phyloP scores from a whole-genome alignment of 2,797 vertebrate genomes.

The Nannoperca australis region DNA sequence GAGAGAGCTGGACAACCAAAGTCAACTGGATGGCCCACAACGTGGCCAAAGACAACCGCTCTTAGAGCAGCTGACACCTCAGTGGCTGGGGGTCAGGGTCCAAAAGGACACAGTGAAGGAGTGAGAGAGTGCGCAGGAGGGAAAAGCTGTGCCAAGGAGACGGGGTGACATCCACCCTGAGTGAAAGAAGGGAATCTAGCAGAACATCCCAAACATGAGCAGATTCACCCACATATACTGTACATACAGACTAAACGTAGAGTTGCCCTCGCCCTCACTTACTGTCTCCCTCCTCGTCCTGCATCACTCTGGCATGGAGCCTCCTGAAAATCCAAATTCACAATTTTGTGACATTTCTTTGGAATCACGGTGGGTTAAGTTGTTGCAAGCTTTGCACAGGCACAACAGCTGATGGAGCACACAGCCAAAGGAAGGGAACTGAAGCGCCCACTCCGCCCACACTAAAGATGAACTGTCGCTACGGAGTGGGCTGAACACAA shows the following conservation, averaged over 20 bases:
- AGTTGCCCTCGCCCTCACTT: conserved; percentile 19
- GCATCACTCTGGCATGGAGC: conserved; percentile 66
- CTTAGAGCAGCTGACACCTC: conserved; percentile 81
- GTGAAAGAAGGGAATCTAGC: conserved; percentile 83
- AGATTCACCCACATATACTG: conserved; percentile 26
- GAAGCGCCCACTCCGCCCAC: conserved; percentile 61
- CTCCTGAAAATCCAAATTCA: conserved; percentile 39
- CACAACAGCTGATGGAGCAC: conserved; percentile 74
- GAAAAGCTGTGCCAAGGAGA: conserved; percentile 36
- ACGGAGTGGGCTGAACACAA: conserved; percentile 2
- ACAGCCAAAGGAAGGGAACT: conserved; percentile 81
- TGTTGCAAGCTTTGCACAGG: conserved; percentile 90
- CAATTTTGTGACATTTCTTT: conserved; percentile 73
- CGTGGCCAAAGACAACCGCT: conserved; percentile 95
- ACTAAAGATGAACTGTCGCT: conserved; percentile 61
- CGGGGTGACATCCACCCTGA: conserved; percentile 49
- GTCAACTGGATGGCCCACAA: conserved; percentile 99
- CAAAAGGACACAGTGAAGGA: conserved; percentile 39
- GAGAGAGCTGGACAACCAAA: conserved; percentile 99
- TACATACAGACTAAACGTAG: conserved; percentile 13
- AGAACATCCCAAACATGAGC: conserved; percentile 46
- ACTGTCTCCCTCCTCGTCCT: conserved; percentile 68
- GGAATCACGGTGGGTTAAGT: conserved; percentile 82
- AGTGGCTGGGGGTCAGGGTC: conserved; percentile 18
- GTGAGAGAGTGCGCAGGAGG: conserved; percentile 8